These are phyloP conservation scores for Odontomyia ornata DNA, from an alignment of 2,888 invertebrate genomes.

Conservation along the genomic window DNA sequence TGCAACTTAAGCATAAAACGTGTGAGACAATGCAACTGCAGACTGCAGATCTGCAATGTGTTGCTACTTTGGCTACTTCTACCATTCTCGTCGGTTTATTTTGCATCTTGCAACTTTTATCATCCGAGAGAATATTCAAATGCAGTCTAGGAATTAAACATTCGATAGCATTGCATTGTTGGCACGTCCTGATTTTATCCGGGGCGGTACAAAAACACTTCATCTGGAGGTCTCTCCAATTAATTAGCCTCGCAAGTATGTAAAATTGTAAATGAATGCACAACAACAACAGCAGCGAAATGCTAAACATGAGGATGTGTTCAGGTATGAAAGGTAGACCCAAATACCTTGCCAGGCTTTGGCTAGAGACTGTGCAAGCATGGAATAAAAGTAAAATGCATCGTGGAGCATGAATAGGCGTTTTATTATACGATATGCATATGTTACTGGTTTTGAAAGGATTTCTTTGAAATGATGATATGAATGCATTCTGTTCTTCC, in stretches of 20 bases:
- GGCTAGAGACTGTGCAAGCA: background rate
- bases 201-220: slow-evolving; percentile 3
- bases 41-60: background rate
- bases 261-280: slow-evolving; percentile 11
- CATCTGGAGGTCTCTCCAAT: slow-evolving; percentile 6
- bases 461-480: background rate
- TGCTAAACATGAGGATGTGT: background rate
- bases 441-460: background rate
- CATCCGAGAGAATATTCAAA: background rate
- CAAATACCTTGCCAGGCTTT: too few relatives aligned
- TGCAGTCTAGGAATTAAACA: background rate
- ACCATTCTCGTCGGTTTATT: background rate
- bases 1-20: background rate
- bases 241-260: slow-evolving; percentile 19
- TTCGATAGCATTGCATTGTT: background rate
- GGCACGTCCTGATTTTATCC: slow-evolving; percentile 26
- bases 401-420: background rate
- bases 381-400: background rate
- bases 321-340: too few relatives aligned
- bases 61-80: too few relatives aligned
- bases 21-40: background rate
- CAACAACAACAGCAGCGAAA: background rate
- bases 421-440: background rate
- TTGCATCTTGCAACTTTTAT: background rate
- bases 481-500: background rate